A percentile compares a stretch with the other conserved stretches of the same genome.
Evolutionary conservation across 2,888 invertebrate genomes (phyloP).

Genomic region (Oxycera nigricornis): DNA sequence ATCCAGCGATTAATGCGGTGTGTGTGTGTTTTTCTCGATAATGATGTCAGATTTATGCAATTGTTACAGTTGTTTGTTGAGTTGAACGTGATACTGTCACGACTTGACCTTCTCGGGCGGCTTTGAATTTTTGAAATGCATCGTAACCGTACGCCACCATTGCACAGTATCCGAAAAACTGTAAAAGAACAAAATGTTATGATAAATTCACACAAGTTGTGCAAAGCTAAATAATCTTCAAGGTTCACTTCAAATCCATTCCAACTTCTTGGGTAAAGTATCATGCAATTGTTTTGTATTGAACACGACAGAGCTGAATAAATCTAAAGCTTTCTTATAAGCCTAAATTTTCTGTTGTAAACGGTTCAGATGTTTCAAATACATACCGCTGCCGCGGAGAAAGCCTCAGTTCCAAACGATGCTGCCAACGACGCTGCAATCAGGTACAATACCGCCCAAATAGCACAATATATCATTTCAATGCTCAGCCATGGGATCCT

Average conservation of each 20-base stretch:
- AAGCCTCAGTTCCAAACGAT: slow-evolving; percentile 65
- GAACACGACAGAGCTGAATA: too few species aligned
- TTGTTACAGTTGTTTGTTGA: slow-evolving; percentile 49
- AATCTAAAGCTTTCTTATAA: too few species aligned
- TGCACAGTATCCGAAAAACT: slow-evolving; percentile 88
- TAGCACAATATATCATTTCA: slow-evolving; percentile 76
- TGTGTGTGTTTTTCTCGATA: background rate
- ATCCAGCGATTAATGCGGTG: background rate
- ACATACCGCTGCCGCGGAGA: slow-evolving; percentile 70
- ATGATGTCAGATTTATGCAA: slow-evolving; percentile 22
- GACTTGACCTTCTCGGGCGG: slow-evolving; percentile 70
- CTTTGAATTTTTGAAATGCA: slow-evolving; percentile 78
- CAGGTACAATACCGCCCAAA: slow-evolving; percentile 79
- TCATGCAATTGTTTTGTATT: too few species aligned
- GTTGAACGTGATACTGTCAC: slow-evolving; percentile 68
- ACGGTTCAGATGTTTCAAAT: background rate
- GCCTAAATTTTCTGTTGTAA: too few species aligned
- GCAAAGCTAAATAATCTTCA: too few species aligned
- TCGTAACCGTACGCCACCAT: slow-evolving; percentile 82
- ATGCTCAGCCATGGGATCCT: slow-evolving; percentile 87
- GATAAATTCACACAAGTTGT: too few species aligned
- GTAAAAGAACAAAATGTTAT: slow-evolving; percentile 57
- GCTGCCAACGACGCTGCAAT: slow-evolving; percentile 76
- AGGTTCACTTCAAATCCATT: too few species aligned
- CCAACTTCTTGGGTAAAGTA: too few species aligned